These are phyloP conservation scores for Carposina sasakii DNA, from an alignment of 1,140 invertebrate genomes.

Conservation along the genomic window DNA sequence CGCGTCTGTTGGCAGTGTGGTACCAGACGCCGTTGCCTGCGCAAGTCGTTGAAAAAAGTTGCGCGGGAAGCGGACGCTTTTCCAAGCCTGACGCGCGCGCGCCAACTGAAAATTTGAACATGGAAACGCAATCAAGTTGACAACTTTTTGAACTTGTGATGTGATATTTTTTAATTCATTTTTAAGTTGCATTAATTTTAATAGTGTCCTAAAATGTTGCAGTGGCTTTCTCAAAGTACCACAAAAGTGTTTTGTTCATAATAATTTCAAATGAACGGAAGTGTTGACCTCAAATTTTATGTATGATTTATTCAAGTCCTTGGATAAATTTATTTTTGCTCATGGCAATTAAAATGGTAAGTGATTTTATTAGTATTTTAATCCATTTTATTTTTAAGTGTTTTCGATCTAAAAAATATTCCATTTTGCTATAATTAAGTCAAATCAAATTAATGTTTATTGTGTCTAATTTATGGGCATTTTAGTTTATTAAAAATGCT, in stretches of 20 bases:
- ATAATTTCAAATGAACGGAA: slow-evolving; percentile 55
- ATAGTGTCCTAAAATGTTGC: slow-evolving; percentile 5
- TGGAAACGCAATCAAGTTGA: neutral
- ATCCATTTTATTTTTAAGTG: too few species aligned
- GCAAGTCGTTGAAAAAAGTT: slow-evolving; percentile 31
- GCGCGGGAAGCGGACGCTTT: too few species aligned
- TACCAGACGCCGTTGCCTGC: slow-evolving; percentile 22
- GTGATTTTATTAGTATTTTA: slow-evolving; percentile 29
- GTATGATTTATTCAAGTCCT: slow-evolving; percentile 69
- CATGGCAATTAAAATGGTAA: slow-evolving; percentile 66
- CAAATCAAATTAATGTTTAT: too few species aligned
- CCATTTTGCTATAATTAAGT: too few species aligned
- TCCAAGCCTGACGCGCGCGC: slow-evolving; percentile 14
- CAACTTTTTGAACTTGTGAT: neutral
- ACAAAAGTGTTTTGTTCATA: slow-evolving; percentile 34
- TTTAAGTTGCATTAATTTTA: neutral
- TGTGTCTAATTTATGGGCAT: too few species aligned
- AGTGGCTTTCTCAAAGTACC: slow-evolving; percentile 14
- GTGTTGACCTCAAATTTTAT: slow-evolving; percentile 61
- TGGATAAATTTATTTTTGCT: slow-evolving; percentile 66
- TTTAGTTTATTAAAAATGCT: too few species aligned
- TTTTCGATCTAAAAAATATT: too few species aligned
- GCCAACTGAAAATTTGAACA: slow-evolving; percentile 11
- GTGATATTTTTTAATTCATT: neutral
- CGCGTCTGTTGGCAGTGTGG: slow-evolving; percentile 39